Conservation (phyloP, 2,888 invertebrate species). For the Synanthedon vespiformis region DNA sequence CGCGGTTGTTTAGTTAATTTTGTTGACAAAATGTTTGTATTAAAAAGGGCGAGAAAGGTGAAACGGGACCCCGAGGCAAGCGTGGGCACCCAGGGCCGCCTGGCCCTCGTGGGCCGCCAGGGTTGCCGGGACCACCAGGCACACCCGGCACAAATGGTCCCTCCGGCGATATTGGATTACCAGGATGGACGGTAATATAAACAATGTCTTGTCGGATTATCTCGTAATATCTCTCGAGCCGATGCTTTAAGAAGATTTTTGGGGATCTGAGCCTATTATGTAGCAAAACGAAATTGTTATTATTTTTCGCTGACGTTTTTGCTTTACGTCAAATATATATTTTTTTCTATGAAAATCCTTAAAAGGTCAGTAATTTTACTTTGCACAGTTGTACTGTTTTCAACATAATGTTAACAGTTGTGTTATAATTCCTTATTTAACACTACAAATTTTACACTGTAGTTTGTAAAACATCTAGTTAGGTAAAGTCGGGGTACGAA, state of each 20-base stretch:
- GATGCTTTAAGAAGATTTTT: not conserved
- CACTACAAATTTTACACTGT: too few species aligned
- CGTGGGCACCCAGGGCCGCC: conserved; percentile 85
- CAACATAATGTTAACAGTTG: too few species aligned
- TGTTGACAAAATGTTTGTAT: not conserved
- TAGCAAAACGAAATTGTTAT: not conserved
- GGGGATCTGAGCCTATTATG: not conserved
- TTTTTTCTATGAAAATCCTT: too few species aligned
- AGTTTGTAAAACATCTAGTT: too few species aligned
- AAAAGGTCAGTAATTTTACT: too few species aligned
- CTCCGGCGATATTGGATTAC: conserved; percentile 81
- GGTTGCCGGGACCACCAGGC: conserved; percentile 78
- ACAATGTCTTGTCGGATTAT: conserved; percentile 2
- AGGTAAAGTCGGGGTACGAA: too few species aligned
- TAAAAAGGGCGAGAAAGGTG: conserved; percentile 60
- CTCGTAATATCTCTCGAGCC: not conserved
- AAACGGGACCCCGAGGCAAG: conserved; percentile 53
- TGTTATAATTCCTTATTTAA: too few species aligned
- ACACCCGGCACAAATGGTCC: conserved; percentile 76
- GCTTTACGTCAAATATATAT: too few species aligned
- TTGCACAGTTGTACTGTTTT: too few species aligned
- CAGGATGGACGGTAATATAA: conserved; percentile 78
- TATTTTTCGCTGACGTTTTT: not conserved
- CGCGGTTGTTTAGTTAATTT: too few species aligned
- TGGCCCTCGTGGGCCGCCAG: conserved; percentile 81